Evolutionary conservation across 2,888 invertebrate genomes (phyloP), one percentile per base, ranked within the genome.

Genomic region (Vanessa cardui): DNA sequence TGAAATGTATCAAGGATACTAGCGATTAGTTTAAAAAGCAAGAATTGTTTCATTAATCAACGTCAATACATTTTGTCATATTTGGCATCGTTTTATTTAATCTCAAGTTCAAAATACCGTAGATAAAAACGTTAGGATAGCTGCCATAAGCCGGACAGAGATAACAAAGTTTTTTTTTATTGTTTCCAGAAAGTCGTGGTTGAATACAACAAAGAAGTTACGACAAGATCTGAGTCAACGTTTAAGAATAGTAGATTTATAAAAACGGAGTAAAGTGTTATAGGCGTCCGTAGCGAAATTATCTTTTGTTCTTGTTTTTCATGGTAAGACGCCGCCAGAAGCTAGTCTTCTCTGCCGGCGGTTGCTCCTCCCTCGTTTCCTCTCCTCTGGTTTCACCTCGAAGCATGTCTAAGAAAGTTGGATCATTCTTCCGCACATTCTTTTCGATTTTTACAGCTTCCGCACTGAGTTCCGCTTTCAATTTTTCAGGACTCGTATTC

Each of bases 301-400:
- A 95, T 93, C 95, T 95, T 86, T 95, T 95, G 77, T 94, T 94
- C 81, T 95, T 94, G 77, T 94, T 95, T 83, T 95, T 95, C 94
- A 95, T 94, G 74, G 95, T 95, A 77, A 95, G 94, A 81, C 95
- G 94, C 83, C 95, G 94, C 95, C 95, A 95, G 90, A 95, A 95
- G 83, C 94, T 94, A 66, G 94, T 93, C 84, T 94, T 94, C 79
- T 95, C 95, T 2, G 91, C 87, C 39, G 92, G 86, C 73, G 93
- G 88, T 78, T 86, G 87, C 75, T 92, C 90, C 74, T 93, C 89
- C 78, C 92, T 77, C 65, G 85, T 76, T 78, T 90, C 91, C 70
- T 90, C 92, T 5, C 80, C 81, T 71, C 89, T 88, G 81, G 87
- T 94, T 90, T 83, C 95, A n/a, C 94, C 94, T 49, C 95, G 89